These are phyloP conservation scores for Harlomillsia oculata DNA, from an alignment of 1,140 invertebrate genomes.

Conservation along the genomic window DNA sequence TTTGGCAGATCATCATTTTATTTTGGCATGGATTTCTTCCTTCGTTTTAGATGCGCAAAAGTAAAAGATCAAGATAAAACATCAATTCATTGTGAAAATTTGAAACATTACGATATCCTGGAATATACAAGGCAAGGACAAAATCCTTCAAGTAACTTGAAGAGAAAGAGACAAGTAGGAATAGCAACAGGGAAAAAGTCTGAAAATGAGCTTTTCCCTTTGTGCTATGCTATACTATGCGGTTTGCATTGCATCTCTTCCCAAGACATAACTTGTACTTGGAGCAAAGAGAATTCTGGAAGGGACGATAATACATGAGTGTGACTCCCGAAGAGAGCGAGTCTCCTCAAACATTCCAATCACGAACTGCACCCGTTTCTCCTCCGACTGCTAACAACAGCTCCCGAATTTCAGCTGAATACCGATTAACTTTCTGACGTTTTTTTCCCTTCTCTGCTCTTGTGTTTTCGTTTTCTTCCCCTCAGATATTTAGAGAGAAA, in stretches of 20 bases:
- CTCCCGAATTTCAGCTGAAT: conserved; percentile 34
- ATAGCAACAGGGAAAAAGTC: background rate
- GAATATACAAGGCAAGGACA: too few relatives aligned
- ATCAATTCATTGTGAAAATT: too few relatives aligned
- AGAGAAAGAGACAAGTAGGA: background rate
- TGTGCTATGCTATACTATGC: background rate
- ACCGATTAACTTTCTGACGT: conserved; percentile 36
- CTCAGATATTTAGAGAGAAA: too few relatives aligned
- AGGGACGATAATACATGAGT: background rate
- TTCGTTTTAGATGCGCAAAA: too few relatives aligned
- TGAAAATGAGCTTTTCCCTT: background rate
- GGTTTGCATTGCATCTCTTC: background rate
- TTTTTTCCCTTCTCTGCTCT: conserved; percentile 19
- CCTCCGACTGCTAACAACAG: conserved; percentile 35
- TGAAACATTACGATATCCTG: too few relatives aligned
- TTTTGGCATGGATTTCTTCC: too few relatives aligned
- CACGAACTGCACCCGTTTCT: conserved; percentile 34
- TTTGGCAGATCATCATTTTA: too few relatives aligned
- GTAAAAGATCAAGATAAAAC: too few relatives aligned
- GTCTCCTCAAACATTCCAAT: conserved; percentile 28
- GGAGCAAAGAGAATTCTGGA: background rate
- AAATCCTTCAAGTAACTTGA: background rate
- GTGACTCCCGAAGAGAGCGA: too few relatives aligned
- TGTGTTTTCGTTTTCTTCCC: too few relatives aligned
- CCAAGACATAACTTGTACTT: too few relatives aligned